Conservation (phyloP, 2,888 invertebrate species). For the Drosophila affinis region DNA sequence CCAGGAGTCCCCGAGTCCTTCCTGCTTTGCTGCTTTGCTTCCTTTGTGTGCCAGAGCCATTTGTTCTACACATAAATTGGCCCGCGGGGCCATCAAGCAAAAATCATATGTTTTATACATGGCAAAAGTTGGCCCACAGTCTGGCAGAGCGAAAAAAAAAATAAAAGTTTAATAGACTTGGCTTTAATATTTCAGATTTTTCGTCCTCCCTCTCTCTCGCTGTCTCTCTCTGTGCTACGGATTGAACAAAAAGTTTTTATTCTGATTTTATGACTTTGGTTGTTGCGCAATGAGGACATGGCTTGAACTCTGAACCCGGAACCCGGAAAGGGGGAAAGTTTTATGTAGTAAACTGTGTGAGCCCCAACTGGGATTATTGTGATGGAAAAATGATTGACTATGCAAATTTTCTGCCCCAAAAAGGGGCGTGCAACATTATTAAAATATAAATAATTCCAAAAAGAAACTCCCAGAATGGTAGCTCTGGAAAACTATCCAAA, state of each 20-base stretch:
- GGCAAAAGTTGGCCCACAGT: slow-evolving; percentile 49
- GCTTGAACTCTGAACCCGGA: slow-evolving; percentile 9
- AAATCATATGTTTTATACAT: slow-evolving; percentile 79
- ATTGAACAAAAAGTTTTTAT: slow-evolving; percentile 66
- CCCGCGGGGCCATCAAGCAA: slow-evolving; percentile 74
- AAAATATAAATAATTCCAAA: background rate
- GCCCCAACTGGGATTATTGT: slow-evolving; percentile 15
- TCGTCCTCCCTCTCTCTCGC: slow-evolving; percentile 4
- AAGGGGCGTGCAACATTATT: background rate
- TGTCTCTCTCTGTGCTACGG: slow-evolving; percentile 8
- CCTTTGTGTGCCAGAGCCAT: slow-evolving; percentile 52
- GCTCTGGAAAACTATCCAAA: background rate
- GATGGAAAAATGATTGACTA: slow-evolving; percentile 27
- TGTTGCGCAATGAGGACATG: slow-evolving; percentile 40
- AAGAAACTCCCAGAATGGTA: background rate
- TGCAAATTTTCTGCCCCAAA: background rate
- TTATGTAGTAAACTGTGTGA: slow-evolving; percentile 2
- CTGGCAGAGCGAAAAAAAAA: slow-evolving; percentile 45
- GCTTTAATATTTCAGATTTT: slow-evolving; percentile 66
- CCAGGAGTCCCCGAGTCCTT: slow-evolving; percentile 8
- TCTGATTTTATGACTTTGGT: slow-evolving; percentile 69
- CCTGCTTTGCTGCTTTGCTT: slow-evolving; percentile 4
- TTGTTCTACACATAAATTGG: slow-evolving; percentile 76
- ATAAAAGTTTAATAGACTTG: slow-evolving; percentile 65
- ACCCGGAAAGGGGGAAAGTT: slow-evolving; percentile 26